Percentiles rank a stretch among this genome's conserved stretches.
These are phyloP conservation scores for Limenitis arthemis DNA, from an alignment of 2,888 invertebrate genomes.

Conservation along the genomic window DNA sequence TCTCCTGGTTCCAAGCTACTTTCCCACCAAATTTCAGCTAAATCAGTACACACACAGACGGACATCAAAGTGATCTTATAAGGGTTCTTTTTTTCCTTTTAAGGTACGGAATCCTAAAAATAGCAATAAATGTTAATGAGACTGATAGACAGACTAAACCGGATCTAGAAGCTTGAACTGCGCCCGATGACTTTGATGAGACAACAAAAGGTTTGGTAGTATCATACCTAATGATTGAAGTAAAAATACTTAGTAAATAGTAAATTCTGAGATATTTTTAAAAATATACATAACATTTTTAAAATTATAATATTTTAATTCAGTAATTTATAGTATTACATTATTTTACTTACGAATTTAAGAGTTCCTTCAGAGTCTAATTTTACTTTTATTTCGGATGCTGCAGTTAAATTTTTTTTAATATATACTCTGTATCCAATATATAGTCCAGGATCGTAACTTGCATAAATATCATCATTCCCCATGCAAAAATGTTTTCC, in stretches of 20 bases:
- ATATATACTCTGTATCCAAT: not conserved
- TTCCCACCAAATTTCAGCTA: not conserved
- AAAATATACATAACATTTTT: too few species aligned
- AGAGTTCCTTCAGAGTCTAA: constrained; percentile 2
- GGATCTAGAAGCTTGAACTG: too few species aligned
- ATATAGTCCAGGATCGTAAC: not conserved
- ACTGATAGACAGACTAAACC: too few species aligned
- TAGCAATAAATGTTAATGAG: too few species aligned
- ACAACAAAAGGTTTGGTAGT: too few species aligned
- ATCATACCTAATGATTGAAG: too few species aligned
- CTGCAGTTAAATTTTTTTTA: not conserved
- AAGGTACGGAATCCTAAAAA: too few species aligned
- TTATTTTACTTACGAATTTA: not conserved
- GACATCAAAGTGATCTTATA: not conserved
- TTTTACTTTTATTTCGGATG: constrained; percentile 2
- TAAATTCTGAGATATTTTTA: too few species aligned
- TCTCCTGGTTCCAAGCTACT: too few species aligned
- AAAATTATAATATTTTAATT: not conserved
- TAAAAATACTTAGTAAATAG: too few species aligned
- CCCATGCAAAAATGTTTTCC: not conserved
- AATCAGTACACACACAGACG: not conserved
- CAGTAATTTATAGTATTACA: not conserved
- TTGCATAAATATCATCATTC: not conserved
- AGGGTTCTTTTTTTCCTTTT: too few species aligned
- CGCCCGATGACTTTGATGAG: too few species aligned